Evolutionary conservation across 2,888 invertebrate species (phyloP).

Genomic region (Pterobdella sp.): DNA sequence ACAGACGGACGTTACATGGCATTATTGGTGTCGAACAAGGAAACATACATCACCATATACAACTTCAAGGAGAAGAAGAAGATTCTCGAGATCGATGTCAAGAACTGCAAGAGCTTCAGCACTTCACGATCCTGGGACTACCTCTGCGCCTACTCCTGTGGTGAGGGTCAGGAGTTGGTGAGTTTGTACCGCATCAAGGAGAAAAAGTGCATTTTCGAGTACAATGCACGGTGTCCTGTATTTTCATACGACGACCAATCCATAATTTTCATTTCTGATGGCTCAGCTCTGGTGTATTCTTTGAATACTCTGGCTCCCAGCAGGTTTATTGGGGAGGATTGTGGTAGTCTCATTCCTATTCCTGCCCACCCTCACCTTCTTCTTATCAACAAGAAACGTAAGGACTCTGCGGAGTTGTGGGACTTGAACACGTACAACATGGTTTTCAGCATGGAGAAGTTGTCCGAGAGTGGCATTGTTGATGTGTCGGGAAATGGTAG

Average conservation of each 20-base stretch:
- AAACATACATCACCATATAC: slow-evolving; percentile 34
- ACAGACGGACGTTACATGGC: slow-evolving; percentile 34
- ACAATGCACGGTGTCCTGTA: slow-evolving; percentile 31
- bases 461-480: slow-evolving; percentile 29
- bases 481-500: slow-evolving; percentile 36
- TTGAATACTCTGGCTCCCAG: slow-evolving; percentile 25
- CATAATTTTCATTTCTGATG: slow-evolving; percentile 31
- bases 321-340: slow-evolving; percentile 20
- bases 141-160: slow-evolving; percentile 29
- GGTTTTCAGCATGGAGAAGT: slow-evolving; percentile 18
- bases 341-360: slow-evolving; percentile 19
- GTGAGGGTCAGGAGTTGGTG: slow-evolving; percentile 14
- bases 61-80: slow-evolving; percentile 31
- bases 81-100: slow-evolving; percentile 26
- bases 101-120: slow-evolving; percentile 31
- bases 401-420: slow-evolving; percentile 21
- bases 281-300: slow-evolving; percentile 30
- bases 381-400: slow-evolving; percentile 22
- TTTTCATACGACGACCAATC: slow-evolving; percentile 33
- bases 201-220: slow-evolving; percentile 27
- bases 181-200: slow-evolving; percentile 28
- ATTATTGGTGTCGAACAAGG: slow-evolving; percentile 34
- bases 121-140: slow-evolving; percentile 32
- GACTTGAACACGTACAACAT: slow-evolving; percentile 29
- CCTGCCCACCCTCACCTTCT: slow-evolving; percentile 29